These are phyloP conservation scores for Vireo griseus DNA, from an alignment of 2,797 vertebrate species.

Conservation along the genomic window DNA sequence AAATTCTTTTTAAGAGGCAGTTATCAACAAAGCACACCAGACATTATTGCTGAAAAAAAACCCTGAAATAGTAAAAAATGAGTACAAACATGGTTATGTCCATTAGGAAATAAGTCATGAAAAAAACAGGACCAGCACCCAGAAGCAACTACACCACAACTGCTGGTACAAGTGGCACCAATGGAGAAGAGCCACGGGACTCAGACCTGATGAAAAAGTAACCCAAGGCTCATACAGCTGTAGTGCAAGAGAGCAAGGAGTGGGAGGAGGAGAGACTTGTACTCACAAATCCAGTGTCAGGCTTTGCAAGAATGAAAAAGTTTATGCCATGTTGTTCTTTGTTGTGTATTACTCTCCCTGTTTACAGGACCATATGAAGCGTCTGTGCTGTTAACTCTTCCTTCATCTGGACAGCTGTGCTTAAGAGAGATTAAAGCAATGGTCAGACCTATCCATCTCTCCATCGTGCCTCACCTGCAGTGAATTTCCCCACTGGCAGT, in stretches of 20 bases:
- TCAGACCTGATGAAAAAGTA: background rate
- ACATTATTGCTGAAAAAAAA: background rate
- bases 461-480: background rate
- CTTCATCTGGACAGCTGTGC: background rate
- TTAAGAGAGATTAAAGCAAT: background rate
- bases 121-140: fast-evolving
- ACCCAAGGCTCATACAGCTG: background rate
- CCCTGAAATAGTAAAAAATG: fast-evolving
- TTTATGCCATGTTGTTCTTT: background rate
- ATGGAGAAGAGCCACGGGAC: fast-evolving
- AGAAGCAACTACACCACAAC: background rate
- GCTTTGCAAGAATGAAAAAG: background rate
- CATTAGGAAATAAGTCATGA: background rate
- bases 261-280: background rate
- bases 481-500: fast-evolving
- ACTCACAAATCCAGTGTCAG: background rate
- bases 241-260: background rate
- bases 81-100: fast-evolving
- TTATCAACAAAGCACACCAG: background rate
- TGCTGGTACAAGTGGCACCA: background rate
- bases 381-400: background rate
- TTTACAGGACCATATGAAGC: background rate
- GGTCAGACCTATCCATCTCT: background rate
- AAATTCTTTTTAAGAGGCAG: background rate
- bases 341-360: background rate